A percentile compares a stretch with the other conserved stretches of the same genome.
phyloP scores from a whole-genome alignment of 2,888 invertebrate species.

The Drosophila testacea region DNA sequence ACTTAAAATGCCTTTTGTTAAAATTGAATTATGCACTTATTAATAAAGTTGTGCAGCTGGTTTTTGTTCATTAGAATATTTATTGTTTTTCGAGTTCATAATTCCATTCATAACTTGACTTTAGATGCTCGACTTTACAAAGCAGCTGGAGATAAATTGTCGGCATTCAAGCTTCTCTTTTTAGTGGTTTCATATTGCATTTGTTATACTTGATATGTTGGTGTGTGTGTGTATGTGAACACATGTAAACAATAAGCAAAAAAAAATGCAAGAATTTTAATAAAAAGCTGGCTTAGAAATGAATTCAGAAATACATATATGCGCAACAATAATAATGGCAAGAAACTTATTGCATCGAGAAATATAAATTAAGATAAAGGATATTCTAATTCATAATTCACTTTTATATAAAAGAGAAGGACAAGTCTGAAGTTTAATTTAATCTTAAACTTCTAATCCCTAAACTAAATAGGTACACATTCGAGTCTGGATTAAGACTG shows the following conservation, averaged over 20 bases:
- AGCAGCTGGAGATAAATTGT: constrained; percentile 23
- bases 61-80: neutral
- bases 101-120: constrained; percentile 1
- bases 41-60: constrained; percentile 17
- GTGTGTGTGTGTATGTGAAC: constrained; percentile 4
- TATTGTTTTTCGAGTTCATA: constrained; percentile 6
- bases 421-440: no score
- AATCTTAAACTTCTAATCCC: no score
- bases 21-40: constrained; percentile 5
- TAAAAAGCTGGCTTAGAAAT: constrained; percentile 18
- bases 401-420: no score
- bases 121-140: neutral
- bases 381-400: neutral
- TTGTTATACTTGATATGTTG: constrained; percentile 12
- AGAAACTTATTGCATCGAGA: neutral
- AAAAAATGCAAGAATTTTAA: constrained; percentile 39
- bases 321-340: no score
- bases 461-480: no score
- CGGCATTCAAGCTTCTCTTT: constrained; percentile 21
- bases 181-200: constrained; percentile 34
- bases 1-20: neutral
- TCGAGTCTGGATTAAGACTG: no score
- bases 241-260: constrained; percentile 29
- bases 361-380: neutral
- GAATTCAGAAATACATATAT: neutral